Evolutionary conservation across 1,140 invertebrate genomes (phyloP).

Genomic region (Formica exsecta): DNA sequence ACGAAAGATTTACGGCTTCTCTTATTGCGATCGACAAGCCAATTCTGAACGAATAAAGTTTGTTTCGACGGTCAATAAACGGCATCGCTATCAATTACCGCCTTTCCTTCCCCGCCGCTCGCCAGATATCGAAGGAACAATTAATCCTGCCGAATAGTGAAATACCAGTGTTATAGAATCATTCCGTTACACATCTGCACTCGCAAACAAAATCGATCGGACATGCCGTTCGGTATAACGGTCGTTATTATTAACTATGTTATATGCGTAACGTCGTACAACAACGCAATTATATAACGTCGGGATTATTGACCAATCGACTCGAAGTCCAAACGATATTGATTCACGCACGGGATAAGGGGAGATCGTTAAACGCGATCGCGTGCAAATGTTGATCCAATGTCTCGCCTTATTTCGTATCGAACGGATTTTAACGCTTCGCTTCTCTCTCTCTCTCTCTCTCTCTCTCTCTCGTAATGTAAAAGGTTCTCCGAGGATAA

Average conservation of each 20-base stretch:
- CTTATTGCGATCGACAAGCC: conserved; percentile 55
- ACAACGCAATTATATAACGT: conserved; percentile 50
- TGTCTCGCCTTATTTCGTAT: not conserved
- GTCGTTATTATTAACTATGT: conserved; percentile 50
- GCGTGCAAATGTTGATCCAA: conserved; percentile 37
- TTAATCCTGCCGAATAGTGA: conserved; percentile 50
- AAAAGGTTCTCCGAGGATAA: not conserved
- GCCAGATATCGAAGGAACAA: conserved; percentile 43
- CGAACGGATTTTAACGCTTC: conserved; percentile 13
- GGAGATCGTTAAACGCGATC: conserved; percentile 38
- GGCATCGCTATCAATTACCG: conserved; percentile 58
- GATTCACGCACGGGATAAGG: conserved; percentile 39
- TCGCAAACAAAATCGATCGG: conserved; percentile 31
- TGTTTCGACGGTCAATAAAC: conserved; percentile 55
- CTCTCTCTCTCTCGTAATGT: not conserved
- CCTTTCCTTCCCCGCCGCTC: not conserved
- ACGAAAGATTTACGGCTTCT: conserved; percentile 39
- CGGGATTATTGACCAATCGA: conserved; percentile 55
- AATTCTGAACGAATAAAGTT: conserved; percentile 53
- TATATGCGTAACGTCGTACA: conserved; percentile 39
- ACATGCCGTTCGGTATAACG: conserved; percentile 35
- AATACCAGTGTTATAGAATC: conserved; percentile 50
- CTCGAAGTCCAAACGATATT: conserved; percentile 37
- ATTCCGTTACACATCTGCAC: conserved; percentile 42
- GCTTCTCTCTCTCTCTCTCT: too few relatives aligned